A percentile compares a stretch with the other conserved stretches of the same genome.
These are phyloP conservation scores for Ailurus styani DNA, from an alignment of 2,113 vertebrate species.

Conservation along the genomic window DNA sequence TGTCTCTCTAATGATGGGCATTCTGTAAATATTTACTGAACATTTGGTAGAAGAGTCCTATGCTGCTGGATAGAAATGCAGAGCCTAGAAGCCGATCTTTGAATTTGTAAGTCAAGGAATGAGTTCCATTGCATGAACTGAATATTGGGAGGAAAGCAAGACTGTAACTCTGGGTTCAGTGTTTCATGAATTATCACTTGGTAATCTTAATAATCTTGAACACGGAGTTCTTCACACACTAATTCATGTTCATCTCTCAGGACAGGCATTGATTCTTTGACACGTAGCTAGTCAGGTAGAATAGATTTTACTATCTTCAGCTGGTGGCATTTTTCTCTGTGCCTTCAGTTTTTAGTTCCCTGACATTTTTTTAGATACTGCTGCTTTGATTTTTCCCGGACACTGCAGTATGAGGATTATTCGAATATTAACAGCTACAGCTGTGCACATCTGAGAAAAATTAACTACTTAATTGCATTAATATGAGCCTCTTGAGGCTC, in stretches of 20 bases:
- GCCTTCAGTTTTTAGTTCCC: constrained; percentile 7
- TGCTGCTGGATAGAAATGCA: neutral
- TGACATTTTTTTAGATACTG: neutral
- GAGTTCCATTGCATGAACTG: neutral
- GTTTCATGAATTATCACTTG: constrained; percentile 45
- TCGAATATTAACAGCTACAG: constrained; percentile 33
- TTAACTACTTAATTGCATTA: constrained; percentile 45
- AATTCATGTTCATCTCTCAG: constrained; percentile 24
- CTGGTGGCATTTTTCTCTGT: constrained; percentile 52
- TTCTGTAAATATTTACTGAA: neutral
- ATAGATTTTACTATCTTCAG: constrained; percentile 58
- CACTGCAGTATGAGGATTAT: neutral
- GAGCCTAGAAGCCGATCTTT: neutral
- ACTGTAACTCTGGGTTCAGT: constrained; percentile 12
- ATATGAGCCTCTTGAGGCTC: neutral
- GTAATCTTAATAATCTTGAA: constrained; percentile 52
- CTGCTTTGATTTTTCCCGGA: constrained; percentile 24
- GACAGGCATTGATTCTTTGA: constrained; percentile 59
- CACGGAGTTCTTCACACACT: constrained; percentile 14
- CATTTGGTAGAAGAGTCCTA: neutral
- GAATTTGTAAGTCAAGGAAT: constrained; percentile 42
- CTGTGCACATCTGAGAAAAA: constrained; percentile 20
- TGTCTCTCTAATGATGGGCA: neutral
- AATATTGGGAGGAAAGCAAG: neutral
- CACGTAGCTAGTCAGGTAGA: constrained; percentile 51